These are phyloP conservation scores for Raja brachyura DNA, from an alignment of 2,113 vertebrate species.

Conservation along the genomic window DNA sequence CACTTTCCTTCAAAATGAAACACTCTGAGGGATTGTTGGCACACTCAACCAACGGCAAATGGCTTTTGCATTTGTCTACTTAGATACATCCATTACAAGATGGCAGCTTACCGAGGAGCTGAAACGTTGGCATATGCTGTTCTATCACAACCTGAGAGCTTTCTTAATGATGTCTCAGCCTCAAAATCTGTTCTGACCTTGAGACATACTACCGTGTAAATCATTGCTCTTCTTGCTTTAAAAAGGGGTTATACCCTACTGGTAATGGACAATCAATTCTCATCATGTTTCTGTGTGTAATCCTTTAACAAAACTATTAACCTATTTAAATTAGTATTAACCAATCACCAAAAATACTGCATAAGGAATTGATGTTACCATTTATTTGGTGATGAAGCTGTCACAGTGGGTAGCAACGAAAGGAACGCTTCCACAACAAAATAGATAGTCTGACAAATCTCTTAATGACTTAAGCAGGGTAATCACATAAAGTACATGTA, in stretches of 20 bases:
- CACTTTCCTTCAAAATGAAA: neutral
- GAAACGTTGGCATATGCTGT: neutral
- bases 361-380: neutral
- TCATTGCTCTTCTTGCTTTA: neutral
- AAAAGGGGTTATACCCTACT: neutral
- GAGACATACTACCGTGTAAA: neutral
- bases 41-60: neutral
- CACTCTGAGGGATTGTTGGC: neutral
- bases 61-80: neutral
- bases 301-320: neutral
- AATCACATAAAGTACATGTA: neutral
- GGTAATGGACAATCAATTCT: slow-evolving; percentile 21
- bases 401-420: neutral
- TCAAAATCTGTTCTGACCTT: neutral
- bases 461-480: neutral
- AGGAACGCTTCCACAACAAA: neutral
- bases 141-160: neutral
- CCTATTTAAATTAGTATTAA: neutral
- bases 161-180: neutral
- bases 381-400: slow-evolving; percentile 13
- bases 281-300: neutral
- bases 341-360: neutral
- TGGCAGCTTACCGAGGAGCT: neutral
- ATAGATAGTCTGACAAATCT: neutral
- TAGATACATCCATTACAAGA: neutral